A percentile compares a stretch with the other conserved stretches of the same genome.
Conservation (phyloP, 92 coral and sea anemone species). For the Paragorgia papillata region DNA sequence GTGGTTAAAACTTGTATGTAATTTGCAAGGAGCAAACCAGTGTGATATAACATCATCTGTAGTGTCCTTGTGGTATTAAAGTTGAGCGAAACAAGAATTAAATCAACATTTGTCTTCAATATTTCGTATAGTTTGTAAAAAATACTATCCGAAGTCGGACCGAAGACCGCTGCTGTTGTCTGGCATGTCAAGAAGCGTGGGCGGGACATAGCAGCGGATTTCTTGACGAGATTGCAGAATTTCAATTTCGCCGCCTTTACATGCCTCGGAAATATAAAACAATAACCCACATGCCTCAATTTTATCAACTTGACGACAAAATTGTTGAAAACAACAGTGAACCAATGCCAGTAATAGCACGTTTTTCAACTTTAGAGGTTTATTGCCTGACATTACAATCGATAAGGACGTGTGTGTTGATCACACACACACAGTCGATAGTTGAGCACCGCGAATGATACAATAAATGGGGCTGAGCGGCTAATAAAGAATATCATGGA, state of each 20-base stretch:
- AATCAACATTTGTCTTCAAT: no score
- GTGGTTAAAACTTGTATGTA: no score
- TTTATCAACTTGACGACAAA: neutral
- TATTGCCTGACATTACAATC: neutral
- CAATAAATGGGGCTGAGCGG: no score
- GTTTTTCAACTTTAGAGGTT: neutral
- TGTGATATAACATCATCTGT: no score
- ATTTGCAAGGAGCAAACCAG: no score
- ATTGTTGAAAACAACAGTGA: neutral
- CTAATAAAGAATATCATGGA: no score
- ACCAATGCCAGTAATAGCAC: neutral
- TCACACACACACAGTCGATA: neutral
- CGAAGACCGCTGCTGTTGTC: conserved; percentile 6
- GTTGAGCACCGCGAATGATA: no score
- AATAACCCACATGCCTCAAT: neutral
- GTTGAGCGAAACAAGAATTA: no score
- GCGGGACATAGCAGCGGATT: conserved; percentile 8
- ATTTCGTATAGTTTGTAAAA: conserved; percentile 21
- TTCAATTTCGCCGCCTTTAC: conserved; percentile 36
- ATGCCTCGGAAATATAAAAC: conserved; percentile 16
- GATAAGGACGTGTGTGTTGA: neutral
- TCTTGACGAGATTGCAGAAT: conserved; percentile 14
- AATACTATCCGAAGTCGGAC: neutral
- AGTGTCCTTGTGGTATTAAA: no score
- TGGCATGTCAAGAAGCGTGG: conserved; percentile 10